phyloP scores from a whole-genome alignment of 2,888 invertebrate genomes.

The Leptura quadrifasciata region DNA sequence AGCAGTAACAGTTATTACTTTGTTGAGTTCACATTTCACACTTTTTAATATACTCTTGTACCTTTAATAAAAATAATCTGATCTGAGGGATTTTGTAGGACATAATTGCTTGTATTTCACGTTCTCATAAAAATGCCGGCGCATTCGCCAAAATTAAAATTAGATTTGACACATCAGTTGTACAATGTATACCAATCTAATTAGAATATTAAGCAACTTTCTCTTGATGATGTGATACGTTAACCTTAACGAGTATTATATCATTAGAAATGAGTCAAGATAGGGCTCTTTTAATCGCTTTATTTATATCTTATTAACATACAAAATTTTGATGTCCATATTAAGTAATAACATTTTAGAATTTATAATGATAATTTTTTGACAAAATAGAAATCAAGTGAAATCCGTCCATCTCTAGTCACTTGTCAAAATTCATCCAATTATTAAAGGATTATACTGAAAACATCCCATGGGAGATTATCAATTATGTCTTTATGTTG shows the following conservation, averaged over 20 bases:
- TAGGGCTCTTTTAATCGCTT: not conserved
- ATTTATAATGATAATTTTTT: no score
- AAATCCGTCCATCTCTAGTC: no score
- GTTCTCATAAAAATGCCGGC: not conserved
- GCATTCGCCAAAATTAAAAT: not conserved
- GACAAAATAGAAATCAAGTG: no score
- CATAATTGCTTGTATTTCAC: not conserved
- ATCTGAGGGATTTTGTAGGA: no score
- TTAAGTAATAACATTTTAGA: no score
- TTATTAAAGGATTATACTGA: no score
- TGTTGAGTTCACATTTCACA: not conserved
- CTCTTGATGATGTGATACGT: conserved; percentile 22
- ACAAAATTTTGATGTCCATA: no score
- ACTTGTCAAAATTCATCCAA: no score
- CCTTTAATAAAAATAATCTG: no score
- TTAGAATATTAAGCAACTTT: conserved; percentile 1
- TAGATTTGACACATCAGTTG: not conserved
- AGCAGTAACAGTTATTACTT: not conserved
- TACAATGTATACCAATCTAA: not conserved
- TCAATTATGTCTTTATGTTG: no score
- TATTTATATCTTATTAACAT: no score
- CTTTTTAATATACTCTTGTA: not conserved
- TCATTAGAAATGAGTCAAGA: conserved; percentile 10
- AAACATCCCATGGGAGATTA: no score
- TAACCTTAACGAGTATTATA: conserved; percentile 10